Percentiles rank a stretch among this genome's conserved stretches.
Evolutionary conservation across 1,140 invertebrate genomes (phyloP).

Genomic region (Drosophila varians): DNA sequence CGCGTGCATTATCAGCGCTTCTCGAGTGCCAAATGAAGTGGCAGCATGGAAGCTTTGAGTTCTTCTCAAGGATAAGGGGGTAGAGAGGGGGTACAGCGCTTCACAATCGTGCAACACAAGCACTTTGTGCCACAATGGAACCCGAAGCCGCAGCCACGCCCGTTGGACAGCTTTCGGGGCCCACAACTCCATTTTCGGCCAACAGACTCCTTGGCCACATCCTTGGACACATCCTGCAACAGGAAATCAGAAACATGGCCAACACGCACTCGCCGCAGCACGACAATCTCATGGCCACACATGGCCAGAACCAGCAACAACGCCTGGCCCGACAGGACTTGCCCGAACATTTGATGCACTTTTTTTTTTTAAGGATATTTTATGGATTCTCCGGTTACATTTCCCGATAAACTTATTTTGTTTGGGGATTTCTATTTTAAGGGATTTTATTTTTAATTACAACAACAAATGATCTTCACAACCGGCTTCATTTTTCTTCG

Average conservation of each 20-base stretch:
- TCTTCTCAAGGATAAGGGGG: neutral
- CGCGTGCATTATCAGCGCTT: conserved; percentile 71
- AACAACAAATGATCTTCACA: too few relatives aligned
- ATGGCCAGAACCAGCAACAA: neutral
- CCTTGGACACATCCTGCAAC: conserved; percentile 73
- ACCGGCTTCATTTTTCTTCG: too few relatives aligned
- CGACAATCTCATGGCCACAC: conserved; percentile 10
- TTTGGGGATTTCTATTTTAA: too few relatives aligned
- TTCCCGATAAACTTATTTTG: too few relatives aligned
- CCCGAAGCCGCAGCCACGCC: neutral
- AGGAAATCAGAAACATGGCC: conserved; percentile 57
- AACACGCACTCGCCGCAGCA: conserved; percentile 24
- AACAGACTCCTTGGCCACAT: conserved; percentile 28
- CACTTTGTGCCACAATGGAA: conserved; percentile 38
- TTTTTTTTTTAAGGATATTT: too few relatives aligned
- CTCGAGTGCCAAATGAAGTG: conserved; percentile 71
- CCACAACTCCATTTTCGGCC: conserved; percentile 4
- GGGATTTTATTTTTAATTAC: too few relatives aligned
- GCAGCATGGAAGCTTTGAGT: conserved; percentile 20
- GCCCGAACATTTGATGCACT: neutral
- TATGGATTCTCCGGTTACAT: too few relatives aligned
- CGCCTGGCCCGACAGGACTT: neutral
- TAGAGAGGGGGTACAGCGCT: neutral
- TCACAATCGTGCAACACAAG: conserved; percentile 16
- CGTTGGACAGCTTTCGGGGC: conserved; percentile 6